These are phyloP conservation scores for Gymnopithys bicolor DNA, from an alignment of 2,797 vertebrate genomes.

Conservation along the genomic window DNA sequence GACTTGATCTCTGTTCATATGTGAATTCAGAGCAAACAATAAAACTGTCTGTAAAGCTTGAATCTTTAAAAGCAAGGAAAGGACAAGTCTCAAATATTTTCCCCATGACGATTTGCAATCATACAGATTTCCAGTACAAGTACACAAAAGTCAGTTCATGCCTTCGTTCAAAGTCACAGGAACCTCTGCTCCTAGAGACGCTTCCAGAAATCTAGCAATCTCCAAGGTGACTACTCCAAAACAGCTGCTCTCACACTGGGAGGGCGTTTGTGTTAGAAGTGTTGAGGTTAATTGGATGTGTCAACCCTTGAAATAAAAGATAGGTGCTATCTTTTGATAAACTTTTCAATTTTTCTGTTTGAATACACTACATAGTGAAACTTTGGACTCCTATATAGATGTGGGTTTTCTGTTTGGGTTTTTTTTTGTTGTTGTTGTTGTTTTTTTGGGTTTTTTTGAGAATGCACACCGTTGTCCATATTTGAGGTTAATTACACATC, in stretches of 20 bases:
- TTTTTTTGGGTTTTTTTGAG: not conserved
- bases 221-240: slow-evolving; percentile 31
- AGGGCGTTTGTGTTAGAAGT: not conserved
- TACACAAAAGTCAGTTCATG: not conserved
- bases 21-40: not conserved
- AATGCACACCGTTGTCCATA: not conserved
- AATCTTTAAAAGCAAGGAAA: not conserved
- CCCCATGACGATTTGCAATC: not conserved
- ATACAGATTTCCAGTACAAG: not conserved
- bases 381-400: not conserved
- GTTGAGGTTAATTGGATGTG: slow-evolving; percentile 9
- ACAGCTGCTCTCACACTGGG: slow-evolving; percentile 19
- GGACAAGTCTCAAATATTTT: not conserved
- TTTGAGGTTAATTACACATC: not conserved
- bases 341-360: not conserved
- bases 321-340: not conserved
- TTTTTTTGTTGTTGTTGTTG: too few species aligned
- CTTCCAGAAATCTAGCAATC: not conserved
- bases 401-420: not conserved
- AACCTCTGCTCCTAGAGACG: not conserved
- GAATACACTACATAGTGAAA: not conserved
- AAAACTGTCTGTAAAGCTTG: not conserved
- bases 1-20: not conserved
- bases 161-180: not conserved
- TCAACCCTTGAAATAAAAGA: not conserved